phyloP scores from a whole-genome alignment of 2,797 vertebrate genomes.

The Urophycis tenuis region DNA sequence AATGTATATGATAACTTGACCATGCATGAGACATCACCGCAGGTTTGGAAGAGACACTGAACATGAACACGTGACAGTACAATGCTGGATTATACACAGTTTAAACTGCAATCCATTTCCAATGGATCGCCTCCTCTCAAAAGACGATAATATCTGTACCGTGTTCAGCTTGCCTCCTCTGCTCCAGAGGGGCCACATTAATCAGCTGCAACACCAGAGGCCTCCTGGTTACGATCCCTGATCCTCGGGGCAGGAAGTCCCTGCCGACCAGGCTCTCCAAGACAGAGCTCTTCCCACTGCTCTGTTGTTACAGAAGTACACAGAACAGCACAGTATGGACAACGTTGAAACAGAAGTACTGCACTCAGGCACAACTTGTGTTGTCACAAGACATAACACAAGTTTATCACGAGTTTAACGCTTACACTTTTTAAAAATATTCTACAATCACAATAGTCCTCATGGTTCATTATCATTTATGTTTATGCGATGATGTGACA shows the following conservation, averaged over 20 bases:
- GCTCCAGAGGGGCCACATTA: constrained; percentile 64
- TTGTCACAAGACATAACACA: too few species aligned
- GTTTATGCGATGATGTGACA: background rate
- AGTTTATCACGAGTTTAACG: background rate
- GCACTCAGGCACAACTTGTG: background rate
- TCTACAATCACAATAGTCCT: background rate
- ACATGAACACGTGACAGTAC: background rate
- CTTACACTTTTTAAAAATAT: background rate
- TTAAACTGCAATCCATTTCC: background rate
- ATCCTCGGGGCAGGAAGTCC: constrained; percentile 76
- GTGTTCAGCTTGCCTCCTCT: constrained; percentile 61
- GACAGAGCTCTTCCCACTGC: constrained; percentile 80
- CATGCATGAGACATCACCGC: background rate
- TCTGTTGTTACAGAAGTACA: constrained; percentile 58
- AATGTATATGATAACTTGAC: constrained; percentile 24
- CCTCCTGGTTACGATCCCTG: constrained; percentile 76
- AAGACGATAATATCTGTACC: constrained; percentile 47
- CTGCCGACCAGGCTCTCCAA: constrained; percentile 77
- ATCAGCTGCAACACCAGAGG: constrained; percentile 79
- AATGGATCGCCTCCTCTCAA: background rate
- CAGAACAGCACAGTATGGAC: background rate
- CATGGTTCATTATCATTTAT: background rate
- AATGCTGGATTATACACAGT: background rate
- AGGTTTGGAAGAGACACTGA: background rate
- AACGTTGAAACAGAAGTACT: background rate